Evolutionary conservation across 1,140 invertebrate species (phyloP), one percentile per base, ranked within the genome.

Genomic region (Achroia grisella): DNA sequence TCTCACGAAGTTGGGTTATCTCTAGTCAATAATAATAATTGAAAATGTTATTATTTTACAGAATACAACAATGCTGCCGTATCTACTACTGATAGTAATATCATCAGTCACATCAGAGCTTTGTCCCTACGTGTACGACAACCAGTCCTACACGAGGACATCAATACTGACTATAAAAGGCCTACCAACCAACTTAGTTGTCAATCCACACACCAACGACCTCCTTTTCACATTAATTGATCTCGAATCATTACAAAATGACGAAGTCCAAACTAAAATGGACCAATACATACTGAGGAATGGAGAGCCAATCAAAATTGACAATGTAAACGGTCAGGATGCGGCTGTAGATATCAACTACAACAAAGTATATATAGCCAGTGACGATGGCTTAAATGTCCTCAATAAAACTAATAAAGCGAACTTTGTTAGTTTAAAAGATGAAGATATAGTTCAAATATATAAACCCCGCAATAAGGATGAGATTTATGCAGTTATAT

Each of bases 261-360:
- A 85, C 10, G 59, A 74, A 8, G 62, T 79, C 6, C 74, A 85
- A 47, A 85, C 80, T 0, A 74, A 67, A 71, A 85, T 85, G 80
- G 80, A 85, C 30, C 78, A 85, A 50, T 82, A 82, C n/a, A 33
- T 80, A 14, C 33, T 82, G 2, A 66, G 56, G 39, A 55, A 74
- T 29, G 63, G 63, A 11, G 54, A 58, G 31, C 69, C 76, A 2
- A 73, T 69, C 2, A 72, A 72, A 65, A 76, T 85, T 41, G 70
- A 79, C 10, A 69, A 72, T 44, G 43, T 85, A 0, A 75, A 76
- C 10, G 80, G 78, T 0, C 80, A 84, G 56, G 66, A 72, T 0
- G 62, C 78, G 10, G 74, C 78, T 2, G 66, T 82, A 0, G 80
- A 82, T 52, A 42, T 51, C 0, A 66, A 56, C 45, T 73, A 62